Base-by-base conservation (phyloP, 2,113 vertebrate genomes). In the Ciconia maguari region DNA sequence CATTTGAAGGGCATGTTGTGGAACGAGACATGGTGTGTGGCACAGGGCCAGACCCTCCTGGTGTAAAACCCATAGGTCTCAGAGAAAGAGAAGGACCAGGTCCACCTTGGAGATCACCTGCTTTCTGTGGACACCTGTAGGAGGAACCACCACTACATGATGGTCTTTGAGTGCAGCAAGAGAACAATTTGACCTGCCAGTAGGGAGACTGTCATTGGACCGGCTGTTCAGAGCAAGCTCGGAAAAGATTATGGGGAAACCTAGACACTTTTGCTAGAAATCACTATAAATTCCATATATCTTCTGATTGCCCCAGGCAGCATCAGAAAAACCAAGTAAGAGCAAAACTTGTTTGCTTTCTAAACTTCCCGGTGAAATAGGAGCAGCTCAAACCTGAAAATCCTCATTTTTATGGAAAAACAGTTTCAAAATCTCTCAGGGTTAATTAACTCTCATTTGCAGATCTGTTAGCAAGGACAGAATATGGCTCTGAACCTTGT, bases 11-110 rank as follows among this genome's bases (percentile, higher is more conserved):
- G 11, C 0, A 0, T 1, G 11, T 1, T 36, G 75, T 48, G 66
- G 48, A 64, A 51, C 0, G 1, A 65, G 32, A 94, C 22, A 4
- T 1, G 2, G n/a, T 9, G 19, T 2, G 8, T 42, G 78, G 42
- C 57, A 62, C 6, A 29, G 29, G 54, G 44, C 48, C 83, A 26
- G 44, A 79, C 15, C 10, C 25, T 83, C 36, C 79, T 55, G 26
- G 17, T 15, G 10, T 4, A 32, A 74, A 64, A 5, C 22, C 32
- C 34, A 5, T 0, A 49, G 36, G 11, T 69, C 13, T 66, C 25
- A 14, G 58, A 65, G 62, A 54, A 6, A 26, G 21, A 49, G 62
- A 72, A 86, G 64, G 52, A 52, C 5, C 44, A 34, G 27, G 4
- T 10, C 25, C 55, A 19, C 22, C 19, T 16, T 44, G 79, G 79